Evolutionary conservation across 2,888 invertebrate species (phyloP), one percentile per base, ranked within the genome.

Genomic region (Mayetiola destructor): DNA sequence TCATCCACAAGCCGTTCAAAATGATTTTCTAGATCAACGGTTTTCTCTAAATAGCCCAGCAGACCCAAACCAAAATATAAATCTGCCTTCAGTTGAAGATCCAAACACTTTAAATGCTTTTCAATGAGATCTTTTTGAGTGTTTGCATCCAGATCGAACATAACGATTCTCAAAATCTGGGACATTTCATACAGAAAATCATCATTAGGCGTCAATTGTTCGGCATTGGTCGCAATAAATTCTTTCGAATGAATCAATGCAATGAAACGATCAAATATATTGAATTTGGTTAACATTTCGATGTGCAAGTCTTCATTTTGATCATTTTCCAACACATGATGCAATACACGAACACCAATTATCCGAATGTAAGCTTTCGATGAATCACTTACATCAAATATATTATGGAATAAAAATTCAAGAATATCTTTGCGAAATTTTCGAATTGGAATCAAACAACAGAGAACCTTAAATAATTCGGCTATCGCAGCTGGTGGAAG

Each of bases 81-180:
- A 62, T 72, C 69, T 1, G 66, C 58, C 1, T 63, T 63, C n/a
- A 63, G 30, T 56, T 67, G 65, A 14, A 71, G 56, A 58, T 70
- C 64, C 35, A 71, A 59, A 8, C 61, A 62, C 1, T 65, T 65
- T 55, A 74, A 61, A 62, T 76, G 72, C 60, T 69, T 69, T n/a
- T 70, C 66, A 1, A 75, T 63, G 55, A 77, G 66, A 18, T 65
- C 62, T 59, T 69, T 71, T 63, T 79, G 79, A 56, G 73, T 70
- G 1, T 74, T 66, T 12, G 64, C 59, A 16, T 66, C 65, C 59
- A 76, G 64, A 42, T 70, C 68, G 58, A 73, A 71, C 21, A 76
- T 65, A 56, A 77, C 68, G 27, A 70, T 67, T 60, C 73, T 73
- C 30, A 76, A 66, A 20, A 77, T 69, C 10, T 63, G 65, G 12